Percentiles rank a stretch among this genome's conserved stretches.
These are phyloP conservation scores for Anadara kagoshimensis DNA, from an alignment of 1,140 invertebrate species.

Conservation along the genomic window DNA sequence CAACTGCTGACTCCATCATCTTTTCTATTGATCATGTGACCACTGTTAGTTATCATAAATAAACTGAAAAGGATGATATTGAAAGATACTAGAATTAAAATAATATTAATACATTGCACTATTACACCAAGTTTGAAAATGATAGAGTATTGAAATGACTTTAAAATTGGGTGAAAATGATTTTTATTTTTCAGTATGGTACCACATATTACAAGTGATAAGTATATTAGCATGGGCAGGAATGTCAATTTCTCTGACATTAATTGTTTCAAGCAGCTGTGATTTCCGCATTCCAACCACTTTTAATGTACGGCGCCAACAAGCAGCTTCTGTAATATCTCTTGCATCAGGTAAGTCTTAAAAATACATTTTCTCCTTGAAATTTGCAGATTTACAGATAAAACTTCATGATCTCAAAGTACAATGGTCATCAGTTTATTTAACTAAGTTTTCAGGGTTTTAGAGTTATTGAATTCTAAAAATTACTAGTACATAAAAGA, in stretches of 20 bases:
- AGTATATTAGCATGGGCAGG: slow-evolving; percentile 42
- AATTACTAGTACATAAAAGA: too few relatives aligned
- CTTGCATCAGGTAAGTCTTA: slow-evolving; percentile 43
- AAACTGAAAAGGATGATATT: too few relatives aligned
- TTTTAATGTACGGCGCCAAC: slow-evolving; percentile 28
- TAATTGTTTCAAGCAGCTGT: slow-evolving; percentile 31
- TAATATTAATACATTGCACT: too few relatives aligned
- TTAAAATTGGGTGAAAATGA: too few relatives aligned
- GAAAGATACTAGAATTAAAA: too few relatives aligned
- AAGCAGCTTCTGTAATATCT: slow-evolving; percentile 38
- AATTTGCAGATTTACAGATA: not conserved
- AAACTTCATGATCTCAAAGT: not conserved
- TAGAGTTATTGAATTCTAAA: too few relatives aligned
- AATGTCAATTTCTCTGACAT: slow-evolving; percentile 33
- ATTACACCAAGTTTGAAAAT: too few relatives aligned
- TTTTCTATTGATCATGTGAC: too few relatives aligned
- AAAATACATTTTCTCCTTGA: not conserved
- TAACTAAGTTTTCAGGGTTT: too few relatives aligned
- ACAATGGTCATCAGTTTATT: not conserved
- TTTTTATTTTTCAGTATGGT: slow-evolving; percentile 46
- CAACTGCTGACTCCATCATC: too few relatives aligned
- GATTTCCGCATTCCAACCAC: slow-evolving; percentile 34
- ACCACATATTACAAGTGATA: slow-evolving; percentile 46
- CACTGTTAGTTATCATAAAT: too few relatives aligned
- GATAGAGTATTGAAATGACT: too few relatives aligned